Conservation (phyloP, 2,888 invertebrate genomes). For the Barypeithes pellucidus region DNA sequence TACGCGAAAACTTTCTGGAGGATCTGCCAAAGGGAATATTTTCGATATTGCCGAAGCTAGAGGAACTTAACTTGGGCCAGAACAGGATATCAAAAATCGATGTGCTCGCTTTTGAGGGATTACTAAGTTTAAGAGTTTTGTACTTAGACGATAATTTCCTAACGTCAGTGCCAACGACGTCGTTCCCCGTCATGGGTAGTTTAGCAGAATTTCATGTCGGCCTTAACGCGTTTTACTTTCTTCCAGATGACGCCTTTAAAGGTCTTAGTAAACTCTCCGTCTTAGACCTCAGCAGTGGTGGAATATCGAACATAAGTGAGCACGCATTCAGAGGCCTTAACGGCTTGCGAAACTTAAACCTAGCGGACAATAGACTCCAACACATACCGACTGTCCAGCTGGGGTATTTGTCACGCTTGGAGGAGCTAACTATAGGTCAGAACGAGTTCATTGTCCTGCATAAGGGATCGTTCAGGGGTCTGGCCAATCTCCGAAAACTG, state of each 20-base stretch:
- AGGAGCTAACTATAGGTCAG: slow-evolving; percentile 87
- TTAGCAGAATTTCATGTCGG: slow-evolving; percentile 90
- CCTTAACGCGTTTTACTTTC: slow-evolving; percentile 83
- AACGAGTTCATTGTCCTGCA: slow-evolving; percentile 83
- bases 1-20: slow-evolving; percentile 87
- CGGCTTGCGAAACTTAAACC: slow-evolving; percentile 83
- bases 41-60: slow-evolving; percentile 81
- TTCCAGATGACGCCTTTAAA: slow-evolving; percentile 85
- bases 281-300: slow-evolving; percentile 86
- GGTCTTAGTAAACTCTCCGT: slow-evolving; percentile 83
- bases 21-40: slow-evolving; percentile 85
- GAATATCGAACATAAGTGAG: slow-evolving; percentile 84
- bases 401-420: slow-evolving; percentile 80
- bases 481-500: slow-evolving; percentile 83
- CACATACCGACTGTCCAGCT: slow-evolving; percentile 85
- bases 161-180: slow-evolving; percentile 82
- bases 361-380: slow-evolving; percentile 85
- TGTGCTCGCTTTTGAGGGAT: slow-evolving; percentile 82
- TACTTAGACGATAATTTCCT: slow-evolving; percentile 90
- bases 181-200: slow-evolving; percentile 82
- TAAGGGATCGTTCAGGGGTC: slow-evolving; percentile 83
- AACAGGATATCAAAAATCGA: slow-evolving; percentile 89
- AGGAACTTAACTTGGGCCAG: slow-evolving; percentile 89
- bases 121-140: slow-evolving; percentile 83
- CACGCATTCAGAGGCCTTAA: slow-evolving; percentile 84